These are phyloP conservation scores for Noctua janthina DNA, from an alignment of 2,888 invertebrate genomes.

Conservation along the genomic window DNA sequence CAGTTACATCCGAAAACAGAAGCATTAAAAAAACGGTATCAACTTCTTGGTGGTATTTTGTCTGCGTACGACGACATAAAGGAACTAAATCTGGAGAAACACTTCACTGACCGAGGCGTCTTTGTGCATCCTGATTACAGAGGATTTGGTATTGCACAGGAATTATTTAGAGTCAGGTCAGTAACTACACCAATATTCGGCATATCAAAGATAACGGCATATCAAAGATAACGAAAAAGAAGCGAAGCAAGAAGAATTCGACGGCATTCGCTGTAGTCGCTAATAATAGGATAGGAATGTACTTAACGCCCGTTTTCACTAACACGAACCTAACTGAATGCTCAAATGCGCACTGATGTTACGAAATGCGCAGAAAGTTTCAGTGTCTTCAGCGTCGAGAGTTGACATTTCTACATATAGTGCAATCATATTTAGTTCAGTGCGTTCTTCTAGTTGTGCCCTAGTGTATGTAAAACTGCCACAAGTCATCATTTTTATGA, in stretches of 20 bases:
- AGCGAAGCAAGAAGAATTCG: background rate
- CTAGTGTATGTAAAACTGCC: background rate
- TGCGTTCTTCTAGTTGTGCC: background rate
- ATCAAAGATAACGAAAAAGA: background rate
- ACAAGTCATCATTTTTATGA: background rate
- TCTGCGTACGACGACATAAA: conserved; percentile 55
- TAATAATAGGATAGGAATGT: background rate
- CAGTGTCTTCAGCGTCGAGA: background rate
- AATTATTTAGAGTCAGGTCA: conserved; percentile 68
- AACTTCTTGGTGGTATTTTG: conserved; percentile 9
- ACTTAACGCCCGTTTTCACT: background rate
- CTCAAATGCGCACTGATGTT: background rate
- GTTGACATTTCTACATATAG: background rate
- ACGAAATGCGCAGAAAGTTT: background rate
- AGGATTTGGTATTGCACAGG: conserved; percentile 67
- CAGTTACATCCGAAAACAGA: conserved; percentile 15
- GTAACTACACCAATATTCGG: background rate
- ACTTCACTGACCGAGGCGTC: conserved; percentile 65
- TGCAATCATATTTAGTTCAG: background rate
- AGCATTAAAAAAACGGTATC: conserved; percentile 6
- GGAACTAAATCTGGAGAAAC: conserved; percentile 52
- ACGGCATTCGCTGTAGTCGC: background rate
- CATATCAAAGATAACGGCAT: background rate
- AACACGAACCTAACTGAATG: background rate
- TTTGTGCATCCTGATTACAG: conserved; percentile 67